Evolutionary conservation across 2,888 invertebrate genomes (phyloP).

Genomic region (Nemurella pictetii): DNA sequence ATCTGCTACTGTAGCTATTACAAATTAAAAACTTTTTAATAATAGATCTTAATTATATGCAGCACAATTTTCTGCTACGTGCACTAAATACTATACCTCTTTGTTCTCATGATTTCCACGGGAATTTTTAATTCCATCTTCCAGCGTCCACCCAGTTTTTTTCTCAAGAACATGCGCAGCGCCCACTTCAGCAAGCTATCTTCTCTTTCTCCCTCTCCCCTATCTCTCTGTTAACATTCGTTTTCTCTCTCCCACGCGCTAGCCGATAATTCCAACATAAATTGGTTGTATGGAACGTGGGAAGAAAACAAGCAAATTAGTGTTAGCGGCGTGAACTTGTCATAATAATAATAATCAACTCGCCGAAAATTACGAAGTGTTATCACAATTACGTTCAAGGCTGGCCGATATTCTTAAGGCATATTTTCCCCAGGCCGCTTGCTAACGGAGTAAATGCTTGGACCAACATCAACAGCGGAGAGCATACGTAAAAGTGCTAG

Average conservation of each 20-base stretch:
- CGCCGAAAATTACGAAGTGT: not conserved
- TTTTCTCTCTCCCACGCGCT: too few relatives aligned
- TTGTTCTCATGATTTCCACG: not conserved
- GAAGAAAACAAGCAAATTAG: not conserved
- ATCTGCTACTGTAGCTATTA: not conserved
- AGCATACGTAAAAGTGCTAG: too few relatives aligned
- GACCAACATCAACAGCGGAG: not conserved
- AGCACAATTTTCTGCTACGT: not conserved
- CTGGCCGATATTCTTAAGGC: not conserved
- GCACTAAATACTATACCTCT: not conserved
- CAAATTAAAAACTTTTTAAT: too few relatives aligned
- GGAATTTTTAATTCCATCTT: not conserved
- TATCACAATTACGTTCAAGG: not conserved
- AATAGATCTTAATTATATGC: too few relatives aligned
- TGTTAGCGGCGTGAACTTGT: not conserved
- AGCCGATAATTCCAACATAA: not conserved
- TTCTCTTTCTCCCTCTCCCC: too few relatives aligned
- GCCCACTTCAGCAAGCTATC: not conserved
- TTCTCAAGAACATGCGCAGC: not conserved
- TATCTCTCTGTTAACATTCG: too few relatives aligned
- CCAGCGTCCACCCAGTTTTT: not conserved
- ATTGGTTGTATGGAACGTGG: not conserved
- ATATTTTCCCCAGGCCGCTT: not conserved
- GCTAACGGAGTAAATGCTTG: not conserved
- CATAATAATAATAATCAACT: not conserved